These are phyloP conservation scores for Dicycla oo DNA, from an alignment of 2,888 invertebrate genomes.

Conservation along the genomic window DNA sequence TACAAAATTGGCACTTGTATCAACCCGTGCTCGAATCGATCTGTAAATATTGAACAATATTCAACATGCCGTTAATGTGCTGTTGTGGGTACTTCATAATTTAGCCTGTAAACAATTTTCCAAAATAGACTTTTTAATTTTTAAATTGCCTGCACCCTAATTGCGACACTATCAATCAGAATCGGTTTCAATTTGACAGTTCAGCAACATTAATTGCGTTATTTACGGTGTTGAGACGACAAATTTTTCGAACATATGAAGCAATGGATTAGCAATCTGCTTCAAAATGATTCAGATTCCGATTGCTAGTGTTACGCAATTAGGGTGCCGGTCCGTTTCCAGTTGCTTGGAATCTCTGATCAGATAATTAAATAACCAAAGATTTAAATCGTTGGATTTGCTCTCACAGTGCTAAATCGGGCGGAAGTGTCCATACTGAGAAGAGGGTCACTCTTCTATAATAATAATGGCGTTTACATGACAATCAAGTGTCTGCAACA, in stretches of 20 bases:
- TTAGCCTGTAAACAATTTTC: constrained; percentile 32
- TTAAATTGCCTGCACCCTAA: not conserved
- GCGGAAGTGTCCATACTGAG: not conserved
- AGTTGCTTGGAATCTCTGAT: not conserved
- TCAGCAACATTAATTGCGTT: too few species aligned
- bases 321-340: not conserved
- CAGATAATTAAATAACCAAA: not conserved
- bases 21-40: constrained; percentile 24
- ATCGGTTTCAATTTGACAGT: too few species aligned
- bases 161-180: too few species aligned
- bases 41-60: constrained; percentile 50
- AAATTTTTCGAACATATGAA: too few species aligned
- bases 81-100: constrained; percentile 26
- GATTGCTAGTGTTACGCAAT: too few species aligned
- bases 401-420: not conserved
- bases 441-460: too few species aligned
- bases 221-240: too few species aligned
- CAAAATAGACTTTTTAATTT: not conserved
- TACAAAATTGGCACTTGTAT: constrained; percentile 16
- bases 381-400: not conserved
- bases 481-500: not conserved
- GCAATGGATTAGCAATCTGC: too few species aligned
- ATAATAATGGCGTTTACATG: not conserved
- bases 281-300: too few species aligned
- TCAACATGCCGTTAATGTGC: constrained; percentile 28